Evolutionary conservation across 2,888 invertebrate genomes (phyloP), one percentile per base, ranked within the genome.

Genomic region (Drosophila niveifrons): DNA sequence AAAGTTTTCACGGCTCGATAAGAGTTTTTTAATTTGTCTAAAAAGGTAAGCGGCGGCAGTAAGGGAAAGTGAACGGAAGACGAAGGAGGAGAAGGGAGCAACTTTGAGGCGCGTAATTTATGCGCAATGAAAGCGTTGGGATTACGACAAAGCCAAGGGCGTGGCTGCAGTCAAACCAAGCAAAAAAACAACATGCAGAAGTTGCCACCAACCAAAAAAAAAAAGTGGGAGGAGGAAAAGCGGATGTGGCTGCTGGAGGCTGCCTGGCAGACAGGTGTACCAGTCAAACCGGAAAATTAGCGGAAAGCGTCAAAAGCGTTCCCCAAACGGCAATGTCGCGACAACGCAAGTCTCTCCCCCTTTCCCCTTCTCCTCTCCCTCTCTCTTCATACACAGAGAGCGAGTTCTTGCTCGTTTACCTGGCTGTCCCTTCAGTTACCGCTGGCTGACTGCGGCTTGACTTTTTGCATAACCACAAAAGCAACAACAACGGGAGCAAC

Each of bases 21-120:
- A 81, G 89, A 85, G 85, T 88, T 85, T 84, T 88, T 85, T 89
- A 89, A 89, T 85, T 85, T 85, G 87, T 87, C 87, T 84, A 84
- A 87, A 85, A 84, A 74, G 69, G 71, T 74, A 64, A 46, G 46
- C 52, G 56, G 9, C 61, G 15, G 28, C 6, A 9, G 41, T 13
- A 9, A 41, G 31, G 31, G n/a, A 1, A n/a, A 1, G 31, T 2
- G 11, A 3, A 6, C n/a, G 11, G 15, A n/a, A 31, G 39, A 1
- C 9, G 8, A 4, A n/a, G 11, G n/a, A 10, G 17, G 28, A 11
- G 23, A 15, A 13, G 28, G 59, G 23, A 59, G 44, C 56, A 81
- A 84, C 82, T 85, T 86, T 87, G 72, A 70, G 80, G 79, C 78
- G 69, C 68, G 84, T 84, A 89, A 85, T 89, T 85, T 85, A 89